phyloP scores from a whole-genome alignment of 2,113 vertebrate species.

The Leptosomus discolor region DNA sequence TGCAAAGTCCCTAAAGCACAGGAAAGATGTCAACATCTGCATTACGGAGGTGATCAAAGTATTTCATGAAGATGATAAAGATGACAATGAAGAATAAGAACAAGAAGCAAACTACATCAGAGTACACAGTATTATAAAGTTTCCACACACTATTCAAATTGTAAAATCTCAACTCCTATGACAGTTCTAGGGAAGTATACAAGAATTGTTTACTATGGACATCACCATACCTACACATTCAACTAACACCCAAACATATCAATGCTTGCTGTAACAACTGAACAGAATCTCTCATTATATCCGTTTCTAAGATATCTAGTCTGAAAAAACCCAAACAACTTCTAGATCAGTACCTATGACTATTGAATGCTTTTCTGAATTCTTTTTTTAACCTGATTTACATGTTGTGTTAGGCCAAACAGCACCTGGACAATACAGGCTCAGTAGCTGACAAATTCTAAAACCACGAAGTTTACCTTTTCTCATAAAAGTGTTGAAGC shows the following conservation, averaged over 20 bases:
- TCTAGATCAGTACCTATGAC: not conserved
- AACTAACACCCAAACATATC: not conserved
- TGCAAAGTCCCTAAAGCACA: not conserved
- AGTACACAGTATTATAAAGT: not conserved
- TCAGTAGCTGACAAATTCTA: not conserved
- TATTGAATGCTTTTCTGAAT: not conserved
- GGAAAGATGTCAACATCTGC: not conserved
- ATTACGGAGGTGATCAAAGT: not conserved
- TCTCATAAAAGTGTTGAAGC: not conserved
- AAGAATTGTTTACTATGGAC: not conserved
- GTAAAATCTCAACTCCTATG: not conserved
- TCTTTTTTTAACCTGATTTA: not conserved
- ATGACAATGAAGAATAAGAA: not conserved
- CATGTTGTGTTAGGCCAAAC: not conserved
- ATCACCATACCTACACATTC: not conserved
- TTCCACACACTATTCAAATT: not conserved
- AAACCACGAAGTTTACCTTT: not conserved
- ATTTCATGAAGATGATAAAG: not conserved
- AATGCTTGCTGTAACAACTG: not conserved
- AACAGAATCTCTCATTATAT: not conserved
- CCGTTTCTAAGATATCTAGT: not conserved
- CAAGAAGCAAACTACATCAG: not conserved
- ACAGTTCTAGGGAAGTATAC: not conserved
- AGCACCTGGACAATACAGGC: not conserved
- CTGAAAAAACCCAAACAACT: not conserved